Conservation (phyloP, 2,888 invertebrate genomes). For the Ophioninae sp. region DNA sequence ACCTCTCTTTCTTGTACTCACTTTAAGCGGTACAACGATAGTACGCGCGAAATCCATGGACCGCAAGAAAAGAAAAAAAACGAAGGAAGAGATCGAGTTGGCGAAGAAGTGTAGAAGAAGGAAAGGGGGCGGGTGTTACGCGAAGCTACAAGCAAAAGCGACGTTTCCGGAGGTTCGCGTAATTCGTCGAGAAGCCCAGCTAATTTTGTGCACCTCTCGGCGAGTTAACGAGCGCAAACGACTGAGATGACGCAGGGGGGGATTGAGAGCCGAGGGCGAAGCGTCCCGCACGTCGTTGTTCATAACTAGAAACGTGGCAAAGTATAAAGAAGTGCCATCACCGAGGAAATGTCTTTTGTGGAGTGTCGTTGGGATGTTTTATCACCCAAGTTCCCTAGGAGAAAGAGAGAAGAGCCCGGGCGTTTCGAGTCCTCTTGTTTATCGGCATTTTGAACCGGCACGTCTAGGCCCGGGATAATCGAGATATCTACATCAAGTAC, state of each 20-base stretch:
- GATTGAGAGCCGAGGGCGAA: neutral
- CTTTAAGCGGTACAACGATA: neutral
- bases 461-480: neutral
- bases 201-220: constrained; percentile 46
- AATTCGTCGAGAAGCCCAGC: constrained; percentile 44
- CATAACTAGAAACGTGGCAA: constrained; percentile 32
- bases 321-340: constrained; percentile 36
- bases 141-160: constrained; percentile 52
- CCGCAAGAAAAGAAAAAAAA: constrained; percentile 35
- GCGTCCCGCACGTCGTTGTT: constrained; percentile 27
- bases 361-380: constrained; percentile 23
- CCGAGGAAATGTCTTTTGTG: constrained; percentile 32
- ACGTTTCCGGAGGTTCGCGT: constrained; percentile 49
- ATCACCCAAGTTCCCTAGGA: constrained; percentile 8
- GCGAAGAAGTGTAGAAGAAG: constrained; percentile 4
- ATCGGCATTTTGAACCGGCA: neutral
- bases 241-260: constrained; percentile 25
- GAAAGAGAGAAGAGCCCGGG: constrained; percentile 2
- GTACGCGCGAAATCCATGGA: constrained; percentile 33
- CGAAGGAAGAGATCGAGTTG: constrained; percentile 44
- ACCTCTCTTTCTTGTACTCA: constrained; percentile 49
- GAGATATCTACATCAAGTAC: constrained; percentile 1
- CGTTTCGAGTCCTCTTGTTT: constrained; percentile 9
- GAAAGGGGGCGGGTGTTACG: constrained; percentile 10
- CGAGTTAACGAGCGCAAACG: constrained; percentile 54